Base-by-base conservation (phyloP, 2,113 vertebrate species). In the Scalopus aquaticus region DNA sequence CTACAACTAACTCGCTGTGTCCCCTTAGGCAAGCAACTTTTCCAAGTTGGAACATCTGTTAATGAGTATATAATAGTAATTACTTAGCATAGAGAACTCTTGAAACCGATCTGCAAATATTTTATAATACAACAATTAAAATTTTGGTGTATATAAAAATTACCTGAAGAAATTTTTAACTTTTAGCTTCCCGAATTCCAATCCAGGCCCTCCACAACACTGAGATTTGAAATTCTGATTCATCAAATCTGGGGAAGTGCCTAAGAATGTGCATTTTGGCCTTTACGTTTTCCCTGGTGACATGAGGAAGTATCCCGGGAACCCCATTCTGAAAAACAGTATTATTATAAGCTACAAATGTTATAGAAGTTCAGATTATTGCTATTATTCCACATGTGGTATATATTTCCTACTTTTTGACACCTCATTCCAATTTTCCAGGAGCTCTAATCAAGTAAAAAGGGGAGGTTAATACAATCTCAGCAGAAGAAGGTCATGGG, bases 381-480 rank as follows among this genome's bases (percentile, higher is more conserved):
- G 13, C 5, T 37, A 58, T 24, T 44, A 67, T 4, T 19, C 16
- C 32, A 39, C 95, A 93, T 87, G 92, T 88, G 96, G 94, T 92
- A 7, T 1, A 62, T 96, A 96, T 97, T 95, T 97, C 95, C 97
- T 98, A 97, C 96, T 96, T n/a, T n/a, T 97, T 96, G 97, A 97
- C 98, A 96, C 95, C 92, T 89, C 93, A 96, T 97, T 97, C 42
- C 98, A 98, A 96, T 98, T 98, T 97, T 97, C 97, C 97, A 97
- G 97, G 42, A 95, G 90, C 97, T 95, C 97, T 98, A 98, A 97
- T 97, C 97, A 97, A 98, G 97, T 97, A 96, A 98, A 98, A 97
- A 97, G 97, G 97, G 98, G 96, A 97, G 95, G 97, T 97, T 96
- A 97, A 96, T 85, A 76, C 95, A 96, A 97, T 97, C 97, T 96